Conservation (phyloP, 2,888 invertebrate species). For the Pteria penguin region DNA sequence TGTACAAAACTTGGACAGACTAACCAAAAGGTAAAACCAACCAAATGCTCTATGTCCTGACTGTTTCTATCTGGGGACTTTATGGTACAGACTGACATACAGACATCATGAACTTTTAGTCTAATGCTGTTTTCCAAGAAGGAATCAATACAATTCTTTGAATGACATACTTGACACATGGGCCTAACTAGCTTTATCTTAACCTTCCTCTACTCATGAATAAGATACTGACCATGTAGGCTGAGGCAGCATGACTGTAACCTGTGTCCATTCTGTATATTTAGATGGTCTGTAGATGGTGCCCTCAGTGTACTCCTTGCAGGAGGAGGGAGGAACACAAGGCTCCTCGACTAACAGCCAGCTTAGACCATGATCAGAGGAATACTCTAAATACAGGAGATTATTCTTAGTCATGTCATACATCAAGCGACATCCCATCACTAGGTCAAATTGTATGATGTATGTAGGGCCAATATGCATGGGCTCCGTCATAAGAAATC, state of each 20-base stretch:
- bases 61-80: too few species aligned
- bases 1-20: too few species aligned
- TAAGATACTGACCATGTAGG: slow-evolving; percentile 80
- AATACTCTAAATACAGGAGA: slow-evolving; percentile 78
- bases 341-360: slow-evolving; percentile 79
- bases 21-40: too few species aligned
- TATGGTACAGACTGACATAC: too few species aligned
- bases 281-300: slow-evolving; percentile 78
- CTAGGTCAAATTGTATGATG: slow-evolving; percentile 80
- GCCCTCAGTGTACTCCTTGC: slow-evolving; percentile 75
- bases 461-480: slow-evolving; percentile 79
- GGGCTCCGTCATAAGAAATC: slow-evolving; percentile 77
- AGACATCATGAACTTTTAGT: too few species aligned
- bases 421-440: slow-evolving; percentile 78
- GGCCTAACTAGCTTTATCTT: too few species aligned
- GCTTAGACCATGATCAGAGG: slow-evolving; percentile 79
- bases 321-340: slow-evolving; percentile 76
- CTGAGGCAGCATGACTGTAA: slow-evolving; percentile 77
- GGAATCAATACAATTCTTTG: too few species aligned
- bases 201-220: too few species aligned
- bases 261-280: slow-evolving; percentile 77
- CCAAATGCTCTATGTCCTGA: too few species aligned
- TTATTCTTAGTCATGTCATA: slow-evolving; percentile 65
- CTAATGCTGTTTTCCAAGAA: too few species aligned
- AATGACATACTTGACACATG: too few species aligned